Base-by-base conservation (phyloP, 2,888 invertebrate species). In the Hesperia comma region DNA sequence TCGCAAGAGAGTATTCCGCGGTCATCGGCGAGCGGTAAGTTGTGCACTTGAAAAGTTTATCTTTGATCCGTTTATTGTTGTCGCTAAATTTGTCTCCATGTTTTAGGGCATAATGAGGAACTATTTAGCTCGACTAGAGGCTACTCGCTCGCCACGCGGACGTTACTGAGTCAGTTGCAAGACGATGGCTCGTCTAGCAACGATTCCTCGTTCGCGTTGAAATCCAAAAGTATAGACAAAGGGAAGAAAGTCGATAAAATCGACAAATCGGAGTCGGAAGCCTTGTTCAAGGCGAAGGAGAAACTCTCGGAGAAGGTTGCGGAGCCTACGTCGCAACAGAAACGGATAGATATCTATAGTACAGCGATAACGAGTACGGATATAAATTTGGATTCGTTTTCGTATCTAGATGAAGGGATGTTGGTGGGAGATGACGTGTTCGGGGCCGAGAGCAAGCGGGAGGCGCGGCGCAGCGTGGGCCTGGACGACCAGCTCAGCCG, bases 171-270 rank as follows among this genome's bases (percentile, higher is more conserved):
- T 76, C 93, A 93, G 76, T 85, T 93, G 67, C 93, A 93, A 76
- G 93, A 93, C 80, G 93, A 93, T 68, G 92, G 92, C 49, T 92
- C 92, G 33, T 93, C 93, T 46, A 93, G 93, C 80, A 93, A 92
- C 81, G 93, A 93, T 78, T 92, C 92, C 37, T 88, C 92, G 56
- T 93, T 92, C 80, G 87, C 91, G 70, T 84, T 91, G 69, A 86
- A 82, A 73, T 76, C 87, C 15, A 90, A 87, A 75, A 68, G 70
- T 62, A 61, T 73, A 41, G 83, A 81, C 57, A 85, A 83, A 71
- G 60, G 78, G 71, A 83, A 79, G 77, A 84, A 81, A 56, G 72
- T 68, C 49, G 84, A 86, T 58, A 86, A 84, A 70, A 77, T 86
- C 21, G 89, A 87, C 72, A 83, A 80, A 61, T 80, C 81, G 6